Evolutionary conservation across 2,113 vertebrate species (phyloP), one percentile per base, ranked within the genome.

Genomic region (Callochromis pleurospilus): DNA sequence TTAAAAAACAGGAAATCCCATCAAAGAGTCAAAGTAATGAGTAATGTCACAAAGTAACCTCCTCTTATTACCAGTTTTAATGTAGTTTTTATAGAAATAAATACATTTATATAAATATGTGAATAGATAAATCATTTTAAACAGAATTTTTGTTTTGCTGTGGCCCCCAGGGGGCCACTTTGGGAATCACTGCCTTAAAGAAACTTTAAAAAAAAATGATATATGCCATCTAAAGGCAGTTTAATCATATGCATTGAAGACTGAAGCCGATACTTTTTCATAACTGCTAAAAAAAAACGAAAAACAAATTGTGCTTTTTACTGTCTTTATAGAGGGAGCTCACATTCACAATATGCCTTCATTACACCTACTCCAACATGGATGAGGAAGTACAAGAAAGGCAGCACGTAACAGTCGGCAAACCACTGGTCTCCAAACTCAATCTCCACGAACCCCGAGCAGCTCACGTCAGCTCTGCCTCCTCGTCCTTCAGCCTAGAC

Each of bases 351-450:
- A 21, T 97, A 4, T 97, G 97, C 90, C 96, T 98, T 85, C 96
- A 97, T 85, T 98, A 97, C 92, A 92, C 90, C 26, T 97, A 97
- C 86, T 81, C 47, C 9, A 95, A 95, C 90, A 88, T 98, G 93
- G 97, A 97, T 0, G 97, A 98, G 10, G 96, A 97, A 5, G 84
- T 98, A 29, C 93, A 96, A 88, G 97, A 98, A 92, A 89, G 84
- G 70, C 89, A 89, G 86, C 26, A 1, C 0, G 95, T 98, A 24
- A 95, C 86, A 1, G 96, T 97, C 54, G 97, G 97, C 11, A 97
- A 97, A 92, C 97, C 97, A 0, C 97, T 98, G 86, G 97, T 97
- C 0, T 97, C 97, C 88, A 97, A 97, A 91, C 97, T 98, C 84
- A 97, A 97, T 86, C 96, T 98, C 81, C 88, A 94, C 9, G 91